A percentile compares a stretch with the other conserved stretches of the same genome.
phyloP scores from a whole-genome alignment of 1,140 invertebrate species.

The Arion vulgaris region DNA sequence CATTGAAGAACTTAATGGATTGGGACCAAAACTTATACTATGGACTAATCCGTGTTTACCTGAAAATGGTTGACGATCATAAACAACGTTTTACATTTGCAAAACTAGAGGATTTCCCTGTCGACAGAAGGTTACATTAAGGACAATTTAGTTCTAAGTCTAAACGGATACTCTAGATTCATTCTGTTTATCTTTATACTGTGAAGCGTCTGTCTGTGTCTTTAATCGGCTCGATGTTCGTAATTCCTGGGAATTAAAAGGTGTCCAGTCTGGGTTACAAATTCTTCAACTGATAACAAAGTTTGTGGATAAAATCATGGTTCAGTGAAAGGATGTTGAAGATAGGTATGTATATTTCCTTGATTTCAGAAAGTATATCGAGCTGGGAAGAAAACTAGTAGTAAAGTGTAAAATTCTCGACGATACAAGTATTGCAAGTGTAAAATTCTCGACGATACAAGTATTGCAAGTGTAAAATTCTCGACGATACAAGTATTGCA shows the following conservation, averaged over 20 bases:
- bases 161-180: not conserved
- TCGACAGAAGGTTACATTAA: not conserved
- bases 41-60: not conserved
- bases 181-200: not conserved
- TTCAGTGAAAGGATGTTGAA: too few relatives aligned
- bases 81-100: not conserved
- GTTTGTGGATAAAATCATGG: not conserved
- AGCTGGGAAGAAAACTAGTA: too few relatives aligned
- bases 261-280: not conserved
- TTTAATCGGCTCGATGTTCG: conserved; percentile 15
- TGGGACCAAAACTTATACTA: not conserved
- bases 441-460: too few relatives aligned
- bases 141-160: not conserved
- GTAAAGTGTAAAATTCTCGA: too few relatives aligned
- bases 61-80: not conserved
- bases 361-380: too few relatives aligned
- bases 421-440: too few relatives aligned
- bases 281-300: not conserved
- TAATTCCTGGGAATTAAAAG: conserved; percentile 11
- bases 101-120: not conserved
- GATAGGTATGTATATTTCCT: too few relatives aligned
- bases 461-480: too few relatives aligned
- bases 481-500: too few relatives aligned
- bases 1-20: conserved; percentile 7
- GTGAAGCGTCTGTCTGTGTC: not conserved